Base-by-base conservation (phyloP, 2,113 vertebrate genomes). In the Syngnathus scovelli region DNA sequence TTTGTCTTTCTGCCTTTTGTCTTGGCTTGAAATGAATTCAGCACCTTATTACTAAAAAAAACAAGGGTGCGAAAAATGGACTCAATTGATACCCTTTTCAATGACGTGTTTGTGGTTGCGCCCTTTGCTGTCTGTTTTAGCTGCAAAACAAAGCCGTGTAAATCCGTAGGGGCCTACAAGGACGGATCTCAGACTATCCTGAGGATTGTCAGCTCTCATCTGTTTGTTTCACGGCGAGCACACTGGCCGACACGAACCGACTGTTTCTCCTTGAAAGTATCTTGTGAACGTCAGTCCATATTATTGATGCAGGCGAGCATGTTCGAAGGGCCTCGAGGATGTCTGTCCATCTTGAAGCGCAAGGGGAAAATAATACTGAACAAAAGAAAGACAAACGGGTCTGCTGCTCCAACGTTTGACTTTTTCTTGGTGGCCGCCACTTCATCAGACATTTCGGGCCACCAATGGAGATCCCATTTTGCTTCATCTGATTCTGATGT, bases 161-260 rank as follows among this genome's bases (percentile, higher is more conserved):
- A 79, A 72, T 83, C 78, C 60, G 58, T 73, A 54, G 58, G 52
- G 52, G 71, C 18, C 23, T 70, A 61, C 27, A 1, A 59, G 76
- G 75, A 69, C 69, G 79, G 62, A 62, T 79, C 74, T 62, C 64
- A 74, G 76, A 77, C 85, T 62, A 87, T 88, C 80, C 80, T 75
- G 75, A 66, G 83, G 78, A 79, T 75, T 89, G 87, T 89, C 89
- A 85, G 56, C 78, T 90, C 78, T 80, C 81, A 76, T 90, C 84
- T 85, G 77, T 86, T 83, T 83, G 72, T 78, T 85, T 83, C 83
- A 79, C 59, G 36, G 79, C 73, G 27, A 69, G 83, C 70, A 79
- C 80, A 74, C 72, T 59, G 71, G 73, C 27, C 39, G 69, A 83
- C 46, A 12, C 78, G 72, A 77, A 80, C 73, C 71, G 82, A 88